Evolutionary conservation across 2,797 vertebrate genomes (phyloP).

Genomic region (Dallia pectoralis): DNA sequence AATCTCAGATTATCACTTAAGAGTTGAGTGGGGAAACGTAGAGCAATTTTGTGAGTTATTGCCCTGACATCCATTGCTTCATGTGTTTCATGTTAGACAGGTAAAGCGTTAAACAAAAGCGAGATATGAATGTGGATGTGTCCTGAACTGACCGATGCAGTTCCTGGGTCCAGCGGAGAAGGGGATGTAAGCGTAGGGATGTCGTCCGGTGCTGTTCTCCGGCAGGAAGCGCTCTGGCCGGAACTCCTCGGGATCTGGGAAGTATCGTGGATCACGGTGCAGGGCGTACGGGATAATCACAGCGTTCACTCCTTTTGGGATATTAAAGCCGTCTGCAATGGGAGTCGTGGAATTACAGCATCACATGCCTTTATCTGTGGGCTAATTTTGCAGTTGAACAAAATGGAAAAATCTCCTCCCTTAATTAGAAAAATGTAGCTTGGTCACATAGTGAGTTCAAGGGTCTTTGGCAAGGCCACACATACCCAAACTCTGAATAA

Average conservation of each 20-base stretch:
- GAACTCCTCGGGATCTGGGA: constrained; percentile 81
- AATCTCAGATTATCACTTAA: too few species aligned
- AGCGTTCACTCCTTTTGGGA: constrained; percentile 67
- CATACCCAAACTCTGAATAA: background rate
- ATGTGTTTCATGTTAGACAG: background rate
- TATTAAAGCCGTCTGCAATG: constrained; percentile 67
- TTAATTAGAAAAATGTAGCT: background rate
- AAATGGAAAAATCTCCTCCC: background rate
- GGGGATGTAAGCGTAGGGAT: constrained; percentile 78
- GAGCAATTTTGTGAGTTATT: background rate
- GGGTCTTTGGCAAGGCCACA: background rate
- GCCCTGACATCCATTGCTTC: background rate
- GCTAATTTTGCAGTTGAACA: background rate
- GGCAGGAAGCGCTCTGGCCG: constrained; percentile 79
- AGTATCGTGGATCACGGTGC: constrained; percentile 76
- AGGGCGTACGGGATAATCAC: constrained; percentile 73
- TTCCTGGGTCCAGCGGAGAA: constrained; percentile 85
- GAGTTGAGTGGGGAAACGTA: too few species aligned
- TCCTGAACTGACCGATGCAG: constrained; percentile 78
- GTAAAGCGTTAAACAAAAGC: background rate
- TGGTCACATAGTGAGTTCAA: background rate
- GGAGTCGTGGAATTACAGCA: background rate
- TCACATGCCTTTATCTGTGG: background rate
- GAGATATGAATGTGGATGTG: background rate
- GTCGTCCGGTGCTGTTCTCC: constrained; percentile 73